phyloP scores from a whole-genome alignment of 2,888 invertebrate species.

The Leistus spinibarbis region DNA sequence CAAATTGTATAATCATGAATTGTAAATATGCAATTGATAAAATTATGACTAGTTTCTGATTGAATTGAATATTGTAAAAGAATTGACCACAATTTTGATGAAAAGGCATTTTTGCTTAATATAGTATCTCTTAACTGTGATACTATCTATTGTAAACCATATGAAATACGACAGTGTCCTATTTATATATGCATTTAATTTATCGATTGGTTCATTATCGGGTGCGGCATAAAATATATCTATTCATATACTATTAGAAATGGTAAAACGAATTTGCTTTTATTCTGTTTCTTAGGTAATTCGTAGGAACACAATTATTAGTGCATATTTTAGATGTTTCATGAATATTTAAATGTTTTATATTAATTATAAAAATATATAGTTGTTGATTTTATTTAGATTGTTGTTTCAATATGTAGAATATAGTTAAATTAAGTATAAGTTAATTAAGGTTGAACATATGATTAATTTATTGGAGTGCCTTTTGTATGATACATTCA shows the following conservation, averaged over 20 bases:
- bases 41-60: neutral
- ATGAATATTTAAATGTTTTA: constrained; percentile 40
- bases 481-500: constrained; percentile 44
- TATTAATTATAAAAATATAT: constrained; percentile 37
- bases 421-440: constrained; percentile 28
- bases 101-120: neutral
- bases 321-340: constrained; percentile 39
- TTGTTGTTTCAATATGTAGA: constrained; percentile 35
- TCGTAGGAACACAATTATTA: constrained; percentile 33
- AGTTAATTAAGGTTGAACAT: constrained; percentile 41
- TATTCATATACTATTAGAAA: neutral
- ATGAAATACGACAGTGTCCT: neutral
- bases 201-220: neutral
- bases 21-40: neutral
- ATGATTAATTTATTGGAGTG: constrained; percentile 50
- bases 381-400: constrained; percentile 37
- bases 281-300: neutral
- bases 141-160: neutral
- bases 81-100: neutral
- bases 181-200: neutral
- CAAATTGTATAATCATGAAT: neutral
- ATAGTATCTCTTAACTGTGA: neutral
- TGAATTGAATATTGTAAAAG: neutral
- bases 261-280: neutral
- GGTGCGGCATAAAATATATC: neutral